Percentiles rank a stretch among this genome's conserved stretches.
These are phyloP conservation scores for Brachypalpus laphriformis DNA, from an alignment of 2,888 invertebrate genomes.

Conservation along the genomic window DNA sequence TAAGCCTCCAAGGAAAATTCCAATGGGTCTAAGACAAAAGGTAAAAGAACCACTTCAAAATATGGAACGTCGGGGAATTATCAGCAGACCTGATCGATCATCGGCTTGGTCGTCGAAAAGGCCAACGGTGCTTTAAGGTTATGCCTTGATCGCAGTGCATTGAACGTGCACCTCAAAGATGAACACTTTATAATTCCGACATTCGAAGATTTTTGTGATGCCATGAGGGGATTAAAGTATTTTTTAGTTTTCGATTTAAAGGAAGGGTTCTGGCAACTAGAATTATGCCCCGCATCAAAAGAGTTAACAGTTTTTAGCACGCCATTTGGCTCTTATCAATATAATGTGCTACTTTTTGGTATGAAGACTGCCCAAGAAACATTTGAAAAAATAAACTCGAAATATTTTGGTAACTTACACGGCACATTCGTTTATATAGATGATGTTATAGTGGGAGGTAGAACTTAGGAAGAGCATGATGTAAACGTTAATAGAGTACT, in stretches of 20 bases:
- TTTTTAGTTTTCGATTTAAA: constrained; percentile 70
- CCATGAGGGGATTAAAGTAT: constrained; percentile 67
- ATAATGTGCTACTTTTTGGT: constrained; percentile 29
- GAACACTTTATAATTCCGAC: constrained; percentile 74
- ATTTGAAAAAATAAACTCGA: too few species aligned
- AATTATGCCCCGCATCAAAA: constrained; percentile 77
- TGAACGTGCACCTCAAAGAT: constrained; percentile 72
- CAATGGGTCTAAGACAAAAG: constrained; percentile 21
- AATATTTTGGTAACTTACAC: too few species aligned
- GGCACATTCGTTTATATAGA: too few species aligned
- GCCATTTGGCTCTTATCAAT: constrained; percentile 50
- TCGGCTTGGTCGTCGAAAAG: constrained; percentile 55
- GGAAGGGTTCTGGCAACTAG: constrained; percentile 43
- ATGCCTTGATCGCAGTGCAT: constrained; percentile 76
- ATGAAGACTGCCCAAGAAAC: constrained; percentile 48
- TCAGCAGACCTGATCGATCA: too few species aligned
- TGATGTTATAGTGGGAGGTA: too few species aligned
- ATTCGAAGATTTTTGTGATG: constrained; percentile 72
- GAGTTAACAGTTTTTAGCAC: too few species aligned
- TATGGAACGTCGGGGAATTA: constrained; percentile 66
- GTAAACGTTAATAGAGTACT: too few species aligned
- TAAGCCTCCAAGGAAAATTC: constrained; percentile 45
- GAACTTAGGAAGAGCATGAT: too few species aligned
- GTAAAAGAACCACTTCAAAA: constrained; percentile 30
- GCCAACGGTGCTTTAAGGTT: constrained; percentile 74